These are phyloP conservation scores for Corythaeola cristata DNA, from an alignment of 2,113 vertebrate species.

Conservation along the genomic window DNA sequence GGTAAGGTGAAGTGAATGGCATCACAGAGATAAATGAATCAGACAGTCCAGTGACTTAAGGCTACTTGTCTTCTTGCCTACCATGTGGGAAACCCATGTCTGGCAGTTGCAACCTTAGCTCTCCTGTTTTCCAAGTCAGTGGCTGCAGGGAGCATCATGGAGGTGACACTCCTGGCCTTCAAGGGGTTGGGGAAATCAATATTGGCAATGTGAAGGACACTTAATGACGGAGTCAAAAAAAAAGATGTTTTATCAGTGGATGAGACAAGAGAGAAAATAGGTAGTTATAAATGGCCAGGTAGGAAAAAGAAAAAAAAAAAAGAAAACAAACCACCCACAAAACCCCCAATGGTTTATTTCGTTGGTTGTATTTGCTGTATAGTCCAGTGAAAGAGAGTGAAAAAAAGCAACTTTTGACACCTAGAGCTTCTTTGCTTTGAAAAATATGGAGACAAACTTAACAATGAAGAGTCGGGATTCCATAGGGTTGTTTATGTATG, in stretches of 20 bases:
- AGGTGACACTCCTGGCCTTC: conserved; percentile 15
- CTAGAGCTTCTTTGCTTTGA: conserved; percentile 42
- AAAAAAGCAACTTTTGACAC: background rate
- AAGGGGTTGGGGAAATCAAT: conserved; percentile 36
- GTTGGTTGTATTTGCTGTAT: background rate
- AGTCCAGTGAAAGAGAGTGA: background rate
- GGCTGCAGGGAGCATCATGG: background rate
- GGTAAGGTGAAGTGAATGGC: background rate
- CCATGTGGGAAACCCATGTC: background rate
- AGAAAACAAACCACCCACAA: background rate
- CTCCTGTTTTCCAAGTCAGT: conserved; percentile 14
- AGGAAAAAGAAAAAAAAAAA: background rate
- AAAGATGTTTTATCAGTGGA: background rate
- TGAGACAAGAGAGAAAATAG: background rate
- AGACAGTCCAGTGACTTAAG: conserved; percentile 5
- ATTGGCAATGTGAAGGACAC: background rate
- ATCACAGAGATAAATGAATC: conserved; percentile 3
- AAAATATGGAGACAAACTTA: conserved; percentile 50
- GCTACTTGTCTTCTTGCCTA: conserved; percentile 31
- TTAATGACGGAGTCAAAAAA: background rate
- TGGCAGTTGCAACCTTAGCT: background rate
- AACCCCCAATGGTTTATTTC: background rate
- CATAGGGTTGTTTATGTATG: conserved; percentile 64
- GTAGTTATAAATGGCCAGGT: background rate
- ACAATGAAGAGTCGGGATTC: conserved; percentile 35